Percentiles rank a stretch among this genome's conserved stretches.
Evolutionary conservation across 1,140 invertebrate genomes (phyloP).

Genomic region (Drosophila albomicans): DNA sequence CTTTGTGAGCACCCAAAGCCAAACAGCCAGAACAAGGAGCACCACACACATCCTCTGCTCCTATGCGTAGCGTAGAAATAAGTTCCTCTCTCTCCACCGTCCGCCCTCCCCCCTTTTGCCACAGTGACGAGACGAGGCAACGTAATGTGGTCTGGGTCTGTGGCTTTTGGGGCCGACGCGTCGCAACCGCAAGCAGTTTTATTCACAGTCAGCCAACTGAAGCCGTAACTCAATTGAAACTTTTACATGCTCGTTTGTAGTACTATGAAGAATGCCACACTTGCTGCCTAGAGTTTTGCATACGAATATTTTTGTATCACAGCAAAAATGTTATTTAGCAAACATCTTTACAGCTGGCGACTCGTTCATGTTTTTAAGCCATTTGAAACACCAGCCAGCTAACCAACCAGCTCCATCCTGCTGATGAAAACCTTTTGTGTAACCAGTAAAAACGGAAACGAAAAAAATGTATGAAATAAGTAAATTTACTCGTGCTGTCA

Average conservation of each 20-base stretch:
- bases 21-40: conserved; percentile 52
- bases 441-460: conserved; percentile 10
- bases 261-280: not conserved
- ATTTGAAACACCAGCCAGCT: conserved; percentile 9
- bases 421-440: conserved; percentile 43
- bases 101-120: not conserved
- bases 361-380: conserved; percentile 8
- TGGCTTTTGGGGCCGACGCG: conserved; percentile 14
- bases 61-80: conserved; percentile 52
- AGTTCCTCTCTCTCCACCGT: not conserved
- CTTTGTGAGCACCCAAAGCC: conserved; percentile 39
- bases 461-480: conserved; percentile 20
- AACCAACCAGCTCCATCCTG: not conserved
- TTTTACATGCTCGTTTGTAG: conserved; percentile 35
- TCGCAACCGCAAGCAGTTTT: conserved; percentile 43
- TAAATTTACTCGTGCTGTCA: not conserved
- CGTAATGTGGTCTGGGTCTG: conserved; percentile 30
- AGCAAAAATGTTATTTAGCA: conserved; percentile 37
- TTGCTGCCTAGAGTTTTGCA: conserved; percentile 1
- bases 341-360: conserved; percentile 30
- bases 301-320: conserved; percentile 1
- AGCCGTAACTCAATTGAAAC: conserved; percentile 57
- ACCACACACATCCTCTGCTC: conserved; percentile 36
- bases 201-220: conserved; percentile 45
- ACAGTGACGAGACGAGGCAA: conserved; percentile 1